Evolutionary conservation across 2,113 vertebrate genomes (phyloP).

Genomic region (Elachura formosa): DNA sequence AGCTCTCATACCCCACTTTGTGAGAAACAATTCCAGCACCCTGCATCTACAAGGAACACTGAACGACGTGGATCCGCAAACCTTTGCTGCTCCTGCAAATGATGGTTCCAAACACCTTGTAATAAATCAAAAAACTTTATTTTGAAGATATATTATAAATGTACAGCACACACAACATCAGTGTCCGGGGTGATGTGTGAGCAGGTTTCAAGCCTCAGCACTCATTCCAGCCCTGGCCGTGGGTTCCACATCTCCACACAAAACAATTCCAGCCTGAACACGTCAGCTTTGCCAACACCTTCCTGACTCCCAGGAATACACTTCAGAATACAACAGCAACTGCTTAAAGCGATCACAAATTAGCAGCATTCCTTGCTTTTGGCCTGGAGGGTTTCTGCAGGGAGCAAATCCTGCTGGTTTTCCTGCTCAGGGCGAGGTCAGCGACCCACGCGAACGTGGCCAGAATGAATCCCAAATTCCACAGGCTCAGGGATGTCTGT

Average conservation of each 20-base stretch:
- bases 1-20: fast-evolving
- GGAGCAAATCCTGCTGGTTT: background rate
- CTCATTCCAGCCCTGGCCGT: background rate
- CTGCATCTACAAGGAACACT: fast-evolving
- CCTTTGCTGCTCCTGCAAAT: background rate
- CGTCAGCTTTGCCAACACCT: background rate
- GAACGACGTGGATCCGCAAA: fast-evolving
- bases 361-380: background rate
- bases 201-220: slow-evolving; percentile 5
- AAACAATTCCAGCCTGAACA: background rate
- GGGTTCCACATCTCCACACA: background rate
- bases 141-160: slow-evolving; percentile 65
- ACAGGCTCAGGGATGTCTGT: background rate
- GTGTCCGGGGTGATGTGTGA: slow-evolving; percentile 14
- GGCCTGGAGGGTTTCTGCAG: background rate
- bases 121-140: slow-evolving; percentile 63
- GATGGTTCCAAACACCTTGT: background rate
- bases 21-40: background rate
- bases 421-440: background rate
- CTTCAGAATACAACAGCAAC: background rate
- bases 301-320: background rate
- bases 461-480: slow-evolving; percentile 29
- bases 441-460: background rate
- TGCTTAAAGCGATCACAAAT: background rate
- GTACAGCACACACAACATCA: slow-evolving; percentile 53